Percentiles rank a stretch among this genome's conserved stretches.
These are phyloP conservation scores for Daboia siamensis DNA, from an alignment of 2,113 vertebrate genomes.

Conservation along the genomic window DNA sequence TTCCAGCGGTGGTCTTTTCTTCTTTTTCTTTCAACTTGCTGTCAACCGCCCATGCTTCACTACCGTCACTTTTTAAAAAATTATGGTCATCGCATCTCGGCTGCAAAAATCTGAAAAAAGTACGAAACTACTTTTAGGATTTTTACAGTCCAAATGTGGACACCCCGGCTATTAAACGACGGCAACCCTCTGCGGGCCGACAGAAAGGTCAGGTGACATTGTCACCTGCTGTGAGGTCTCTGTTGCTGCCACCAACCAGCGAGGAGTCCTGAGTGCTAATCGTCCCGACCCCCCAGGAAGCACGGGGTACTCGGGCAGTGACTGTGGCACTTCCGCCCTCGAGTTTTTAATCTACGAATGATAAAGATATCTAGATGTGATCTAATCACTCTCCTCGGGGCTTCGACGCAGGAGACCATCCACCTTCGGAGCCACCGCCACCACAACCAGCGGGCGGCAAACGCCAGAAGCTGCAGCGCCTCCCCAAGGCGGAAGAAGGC, in stretches of 20 bases:
- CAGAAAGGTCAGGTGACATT: not conserved
- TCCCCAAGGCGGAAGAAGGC: not conserved
- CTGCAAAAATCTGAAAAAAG: not conserved
- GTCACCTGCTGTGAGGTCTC: not conserved
- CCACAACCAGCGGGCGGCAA: not conserved
- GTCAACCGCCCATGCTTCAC: not conserved
- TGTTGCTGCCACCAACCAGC: not conserved
- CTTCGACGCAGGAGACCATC: not conserved
- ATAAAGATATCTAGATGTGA: not conserved
- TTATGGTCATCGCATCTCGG: not conserved
- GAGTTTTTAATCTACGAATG: not conserved
- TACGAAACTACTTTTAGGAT: not conserved
- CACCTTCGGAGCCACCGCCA: not conserved
- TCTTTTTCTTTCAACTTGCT: not conserved
- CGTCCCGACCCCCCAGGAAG: not conserved
- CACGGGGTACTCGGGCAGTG: not conserved
- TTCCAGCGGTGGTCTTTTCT: not conserved
- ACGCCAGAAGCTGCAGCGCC: not conserved
- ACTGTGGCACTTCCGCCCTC: not conserved
- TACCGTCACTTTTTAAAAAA: not conserved
- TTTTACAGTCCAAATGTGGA: not conserved
- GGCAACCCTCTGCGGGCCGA: not conserved
- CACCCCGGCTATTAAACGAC: not conserved
- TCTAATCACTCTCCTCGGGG: not conserved
- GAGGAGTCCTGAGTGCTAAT: not conserved